Percentiles rank a stretch among this genome's conserved stretches.
Conservation (phyloP, 2,797 vertebrate genomes). For the Acridotheres tristis region DNA sequence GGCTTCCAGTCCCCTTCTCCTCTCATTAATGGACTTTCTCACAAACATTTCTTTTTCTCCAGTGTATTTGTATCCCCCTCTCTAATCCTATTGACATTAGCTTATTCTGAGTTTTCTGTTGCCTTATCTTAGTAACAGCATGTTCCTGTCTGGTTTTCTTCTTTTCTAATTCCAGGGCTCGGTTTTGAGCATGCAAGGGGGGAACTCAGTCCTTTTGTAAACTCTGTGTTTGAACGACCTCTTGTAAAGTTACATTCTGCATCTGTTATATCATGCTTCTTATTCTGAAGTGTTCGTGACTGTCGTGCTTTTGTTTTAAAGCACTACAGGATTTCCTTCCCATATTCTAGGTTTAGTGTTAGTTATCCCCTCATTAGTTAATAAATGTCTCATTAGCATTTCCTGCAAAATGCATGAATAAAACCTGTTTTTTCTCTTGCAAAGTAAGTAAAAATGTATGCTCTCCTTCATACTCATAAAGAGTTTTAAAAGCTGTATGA, state of each 20-base stretch:
- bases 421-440: not conserved
- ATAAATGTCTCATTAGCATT: not conserved
- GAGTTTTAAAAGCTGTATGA: not conserved
- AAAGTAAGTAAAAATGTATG: not conserved
- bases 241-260: not conserved
- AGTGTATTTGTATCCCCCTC: not conserved
- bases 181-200: not conserved
- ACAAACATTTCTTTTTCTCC: constrained; percentile 25
- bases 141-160: constrained; percentile 13
- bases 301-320: not conserved
- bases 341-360: not conserved
- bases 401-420: not conserved
- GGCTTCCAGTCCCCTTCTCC: not conserved
- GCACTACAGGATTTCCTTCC: not conserved
- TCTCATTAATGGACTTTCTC: not conserved
- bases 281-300: not conserved
- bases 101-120: constrained; percentile 26
- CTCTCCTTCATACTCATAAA: not conserved
- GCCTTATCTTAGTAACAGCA: constrained; percentile 42
- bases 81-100: constrained; percentile 41
- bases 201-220: not conserved
- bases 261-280: not conserved
- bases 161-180: constrained; percentile 19
- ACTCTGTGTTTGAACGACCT: not conserved
- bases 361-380: not conserved